Percentiles rank a stretch among this genome's conserved stretches.
phyloP scores from a whole-genome alignment of 2,113 vertebrate species.

The Hipposideros armiger region DNA sequence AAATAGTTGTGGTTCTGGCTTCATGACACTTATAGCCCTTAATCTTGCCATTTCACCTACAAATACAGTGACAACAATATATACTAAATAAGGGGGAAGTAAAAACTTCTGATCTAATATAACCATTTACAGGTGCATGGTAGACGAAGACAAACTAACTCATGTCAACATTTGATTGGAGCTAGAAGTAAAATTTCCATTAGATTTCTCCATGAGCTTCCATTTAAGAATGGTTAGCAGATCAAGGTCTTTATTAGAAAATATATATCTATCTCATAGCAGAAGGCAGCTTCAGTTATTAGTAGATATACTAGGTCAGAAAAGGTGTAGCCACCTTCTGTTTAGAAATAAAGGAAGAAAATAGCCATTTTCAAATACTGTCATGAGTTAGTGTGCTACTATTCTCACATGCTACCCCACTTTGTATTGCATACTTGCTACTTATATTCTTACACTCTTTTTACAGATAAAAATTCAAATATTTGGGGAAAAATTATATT shows the following conservation, averaged over 20 bases:
- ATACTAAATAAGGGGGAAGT: background rate
- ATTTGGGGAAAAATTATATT: background rate
- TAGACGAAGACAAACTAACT: background rate
- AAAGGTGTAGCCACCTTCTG: background rate
- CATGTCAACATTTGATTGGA: background rate
- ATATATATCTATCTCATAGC: background rate
- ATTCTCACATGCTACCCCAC: background rate
- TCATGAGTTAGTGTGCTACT: background rate
- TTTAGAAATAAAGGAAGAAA: conserved; percentile 29
- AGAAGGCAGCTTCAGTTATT: background rate
- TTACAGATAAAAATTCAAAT: background rate
- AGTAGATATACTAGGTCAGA: background rate
- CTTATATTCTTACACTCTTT: background rate
- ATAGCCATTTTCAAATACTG: background rate
- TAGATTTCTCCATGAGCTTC: background rate
- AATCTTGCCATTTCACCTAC: background rate
- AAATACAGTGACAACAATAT: background rate
- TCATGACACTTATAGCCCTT: background rate
- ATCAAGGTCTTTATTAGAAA: background rate
- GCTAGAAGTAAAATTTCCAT: background rate
- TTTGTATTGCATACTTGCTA: background rate
- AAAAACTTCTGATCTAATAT: background rate
- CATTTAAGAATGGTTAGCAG: background rate
- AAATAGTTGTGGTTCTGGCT: background rate
- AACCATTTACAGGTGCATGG: background rate